Conservation (phyloP, 2,797 vertebrate genomes). For the Gadopsis marmoratus region DNA sequence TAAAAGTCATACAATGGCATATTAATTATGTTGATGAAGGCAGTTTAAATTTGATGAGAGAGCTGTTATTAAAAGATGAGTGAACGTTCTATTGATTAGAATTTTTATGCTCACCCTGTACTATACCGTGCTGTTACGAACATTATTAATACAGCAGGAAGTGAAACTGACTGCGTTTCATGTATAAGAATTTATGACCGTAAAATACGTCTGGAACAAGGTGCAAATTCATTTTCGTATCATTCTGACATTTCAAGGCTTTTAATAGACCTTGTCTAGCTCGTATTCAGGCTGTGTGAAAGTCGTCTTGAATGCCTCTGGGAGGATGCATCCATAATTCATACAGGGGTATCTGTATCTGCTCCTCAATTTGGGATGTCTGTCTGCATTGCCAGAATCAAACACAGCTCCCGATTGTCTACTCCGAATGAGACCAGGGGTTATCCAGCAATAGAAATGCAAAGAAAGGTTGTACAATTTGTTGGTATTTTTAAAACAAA, state of each 20-base stretch:
- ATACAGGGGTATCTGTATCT: slow-evolving; percentile 43
- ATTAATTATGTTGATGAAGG: slow-evolving; percentile 11
- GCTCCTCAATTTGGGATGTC: slow-evolving; percentile 52
- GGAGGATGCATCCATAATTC: slow-evolving; percentile 55
- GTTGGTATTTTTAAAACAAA: slow-evolving; percentile 70
- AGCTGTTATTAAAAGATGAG: slow-evolving; percentile 11
- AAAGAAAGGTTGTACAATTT: slow-evolving; percentile 81
- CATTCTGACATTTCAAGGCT: slow-evolving; percentile 28
- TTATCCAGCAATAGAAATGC: slow-evolving; percentile 42
- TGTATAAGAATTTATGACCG: background rate
- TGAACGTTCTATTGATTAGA: slow-evolving; percentile 32
- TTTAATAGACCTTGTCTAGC: slow-evolving; percentile 10
- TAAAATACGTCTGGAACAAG: background rate
- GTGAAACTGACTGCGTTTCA: background rate
- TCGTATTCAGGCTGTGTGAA: slow-evolving; percentile 29
- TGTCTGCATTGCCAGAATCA: slow-evolving; percentile 58
- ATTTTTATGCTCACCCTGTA: slow-evolving; percentile 14
- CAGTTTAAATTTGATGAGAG: slow-evolving; percentile 11
- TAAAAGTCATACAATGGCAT: slow-evolving; percentile 20
- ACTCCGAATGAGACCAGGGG: slow-evolving; percentile 44
- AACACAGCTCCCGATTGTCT: slow-evolving; percentile 41
- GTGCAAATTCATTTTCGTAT: slow-evolving; percentile 3
- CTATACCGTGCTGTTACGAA: background rate
- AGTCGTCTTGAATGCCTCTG: slow-evolving; percentile 32
- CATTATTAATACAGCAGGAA: background rate